These are phyloP conservation scores for Corapipo altera DNA, from an alignment of 2,113 vertebrate species.

Conservation along the genomic window DNA sequence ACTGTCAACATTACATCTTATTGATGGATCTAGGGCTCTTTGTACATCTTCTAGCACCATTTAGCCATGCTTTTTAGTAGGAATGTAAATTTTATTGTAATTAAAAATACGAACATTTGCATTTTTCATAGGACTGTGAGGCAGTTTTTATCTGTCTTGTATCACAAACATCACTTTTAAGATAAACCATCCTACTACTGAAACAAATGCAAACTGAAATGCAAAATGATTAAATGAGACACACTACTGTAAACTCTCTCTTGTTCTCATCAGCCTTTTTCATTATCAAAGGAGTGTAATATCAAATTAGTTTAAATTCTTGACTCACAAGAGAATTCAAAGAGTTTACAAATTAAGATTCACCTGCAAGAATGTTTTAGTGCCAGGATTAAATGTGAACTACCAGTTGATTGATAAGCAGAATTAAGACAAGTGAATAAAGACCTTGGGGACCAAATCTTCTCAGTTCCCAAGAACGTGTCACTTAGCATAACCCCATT, in stretches of 20 bases:
- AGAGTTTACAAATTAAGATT: constrained; percentile 17
- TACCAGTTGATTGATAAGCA: not conserved
- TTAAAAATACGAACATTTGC: not conserved
- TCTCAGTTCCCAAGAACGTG: not conserved
- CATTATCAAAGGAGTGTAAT: not conserved
- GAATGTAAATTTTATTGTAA: not conserved
- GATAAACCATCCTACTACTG: not conserved
- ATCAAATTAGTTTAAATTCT: not conserved
- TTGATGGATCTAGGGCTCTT: not conserved
- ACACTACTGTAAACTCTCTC: not conserved
- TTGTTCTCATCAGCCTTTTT: not conserved
- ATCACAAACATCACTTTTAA: not conserved
- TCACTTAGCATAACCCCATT: not conserved
- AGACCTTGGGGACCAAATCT: not conserved
- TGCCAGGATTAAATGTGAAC: not conserved
- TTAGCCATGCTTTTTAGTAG: not conserved
- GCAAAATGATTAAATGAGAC: not conserved
- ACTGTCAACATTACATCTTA: not conserved
- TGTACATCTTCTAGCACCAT: not conserved
- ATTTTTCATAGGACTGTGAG: not conserved
- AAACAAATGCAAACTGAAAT: not conserved
- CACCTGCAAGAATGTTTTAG: not conserved
- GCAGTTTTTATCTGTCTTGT: not conserved
- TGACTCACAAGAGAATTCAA: not conserved
- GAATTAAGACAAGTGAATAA: not conserved